Evolutionary conservation across 2,888 invertebrate genomes (phyloP).

Genomic region (Lochmaea capreae): DNA sequence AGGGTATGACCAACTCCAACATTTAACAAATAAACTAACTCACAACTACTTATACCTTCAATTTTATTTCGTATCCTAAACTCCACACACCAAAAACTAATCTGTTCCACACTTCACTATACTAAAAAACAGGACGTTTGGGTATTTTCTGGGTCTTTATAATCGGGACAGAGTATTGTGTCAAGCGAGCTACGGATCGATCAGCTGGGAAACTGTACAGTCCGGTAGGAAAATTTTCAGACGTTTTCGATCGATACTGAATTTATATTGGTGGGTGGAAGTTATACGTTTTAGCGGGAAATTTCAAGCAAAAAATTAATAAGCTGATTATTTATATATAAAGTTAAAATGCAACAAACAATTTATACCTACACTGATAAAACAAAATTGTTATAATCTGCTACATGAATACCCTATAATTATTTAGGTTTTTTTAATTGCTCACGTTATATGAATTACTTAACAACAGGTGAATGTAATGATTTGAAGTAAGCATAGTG

Average conservation of each 20-base stretch:
- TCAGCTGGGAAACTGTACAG: slow-evolving; percentile 61
- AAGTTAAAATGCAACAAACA: background rate
- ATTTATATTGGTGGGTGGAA: slow-evolving; percentile 45
- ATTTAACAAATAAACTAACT: background rate
- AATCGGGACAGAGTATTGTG: slow-evolving; percentile 31
- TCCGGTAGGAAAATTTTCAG: slow-evolving; percentile 48
- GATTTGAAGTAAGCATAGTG: too few species aligned
- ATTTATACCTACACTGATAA: background rate
- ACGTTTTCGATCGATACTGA: slow-evolving; percentile 50
- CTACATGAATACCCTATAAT: too few species aligned
- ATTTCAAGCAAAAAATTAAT: slow-evolving; percentile 16
- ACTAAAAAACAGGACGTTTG: slow-evolving; percentile 26
- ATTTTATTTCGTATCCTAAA: slow-evolving; percentile 2
- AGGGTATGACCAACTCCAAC: background rate
- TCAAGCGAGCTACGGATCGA: slow-evolving; percentile 58
- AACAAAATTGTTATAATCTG: background rate
- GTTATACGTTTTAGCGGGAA: slow-evolving; percentile 39
- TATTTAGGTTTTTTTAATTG: too few species aligned
- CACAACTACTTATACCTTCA: background rate
- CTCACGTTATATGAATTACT: too few species aligned
- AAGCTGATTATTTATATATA: background rate
- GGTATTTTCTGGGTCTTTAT: slow-evolving; percentile 24
- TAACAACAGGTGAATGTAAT: too few species aligned
- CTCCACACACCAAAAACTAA: background rate
- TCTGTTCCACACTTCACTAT: slow-evolving; percentile 23